Evolutionary conservation across 2,888 invertebrate genomes (phyloP).

Genomic region (Megalurothrips usitatus): DNA sequence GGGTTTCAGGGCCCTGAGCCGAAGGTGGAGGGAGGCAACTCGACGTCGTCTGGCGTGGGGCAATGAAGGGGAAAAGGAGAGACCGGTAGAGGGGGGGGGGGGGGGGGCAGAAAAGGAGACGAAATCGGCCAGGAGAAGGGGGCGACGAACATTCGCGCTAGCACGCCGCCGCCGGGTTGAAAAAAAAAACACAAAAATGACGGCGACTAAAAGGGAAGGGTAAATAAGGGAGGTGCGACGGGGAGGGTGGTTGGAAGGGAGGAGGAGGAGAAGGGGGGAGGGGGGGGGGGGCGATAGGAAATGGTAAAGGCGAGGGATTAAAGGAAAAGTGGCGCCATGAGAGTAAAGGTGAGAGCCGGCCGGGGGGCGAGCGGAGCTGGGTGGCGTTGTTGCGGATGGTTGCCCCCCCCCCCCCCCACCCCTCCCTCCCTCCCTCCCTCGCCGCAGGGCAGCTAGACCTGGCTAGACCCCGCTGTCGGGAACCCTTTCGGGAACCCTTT

Average conservation of each 20-base stretch:
- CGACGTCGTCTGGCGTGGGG: neutral
- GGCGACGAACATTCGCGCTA: neutral
- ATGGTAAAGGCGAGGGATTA: neutral
- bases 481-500: no score
- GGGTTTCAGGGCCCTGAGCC: neutral
- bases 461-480: no score
- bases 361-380: neutral
- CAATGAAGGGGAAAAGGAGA: neutral
- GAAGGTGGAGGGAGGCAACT: neutral
- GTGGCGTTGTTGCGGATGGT: no score
- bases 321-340: neutral
- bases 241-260: neutral
- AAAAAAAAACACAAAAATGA: neutral
- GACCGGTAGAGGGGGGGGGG: conserved; percentile 1
- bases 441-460: no score
- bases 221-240: conserved; percentile 27
- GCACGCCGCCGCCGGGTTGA: neutral
- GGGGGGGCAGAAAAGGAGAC: conserved; percentile 21
- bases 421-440: no score
- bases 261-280: conserved; percentile 19
- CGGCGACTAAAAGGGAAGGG: neutral
- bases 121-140: neutral
- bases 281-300: conserved; percentile 15
- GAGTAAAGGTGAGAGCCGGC: neutral
- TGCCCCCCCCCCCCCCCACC: no score